phyloP scores from a whole-genome alignment of 2,888 invertebrate species.

The Drosophila paracracens region DNA sequence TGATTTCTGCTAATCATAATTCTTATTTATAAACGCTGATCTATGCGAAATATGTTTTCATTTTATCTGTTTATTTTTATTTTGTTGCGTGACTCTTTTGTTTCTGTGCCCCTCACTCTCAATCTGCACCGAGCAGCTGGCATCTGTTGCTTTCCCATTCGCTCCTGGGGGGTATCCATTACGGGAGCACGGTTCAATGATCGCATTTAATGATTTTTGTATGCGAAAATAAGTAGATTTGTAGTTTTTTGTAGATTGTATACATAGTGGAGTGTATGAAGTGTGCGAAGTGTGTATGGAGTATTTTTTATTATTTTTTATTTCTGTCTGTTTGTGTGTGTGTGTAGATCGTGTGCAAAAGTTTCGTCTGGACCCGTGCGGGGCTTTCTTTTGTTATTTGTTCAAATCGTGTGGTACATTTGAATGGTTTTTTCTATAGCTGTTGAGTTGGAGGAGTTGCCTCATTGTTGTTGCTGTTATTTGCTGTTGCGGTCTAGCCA shows the following conservation, averaged over 20 bases:
- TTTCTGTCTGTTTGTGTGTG: background rate
- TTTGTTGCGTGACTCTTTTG: constrained; percentile 21
- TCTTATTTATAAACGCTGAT: constrained; percentile 70
- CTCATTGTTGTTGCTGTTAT: constrained; percentile 30
- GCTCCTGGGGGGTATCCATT: constrained; percentile 42
- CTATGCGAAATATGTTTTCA: constrained; percentile 13
- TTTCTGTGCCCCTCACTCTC: constrained; percentile 3
- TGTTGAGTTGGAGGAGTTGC: constrained; percentile 63
- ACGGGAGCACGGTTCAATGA: constrained; percentile 69
- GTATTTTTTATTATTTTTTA: background rate
- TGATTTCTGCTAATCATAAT: constrained; percentile 63
- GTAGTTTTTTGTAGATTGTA: constrained; percentile 53
- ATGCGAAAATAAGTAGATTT: constrained; percentile 80
- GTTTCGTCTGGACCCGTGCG: constrained; percentile 68
- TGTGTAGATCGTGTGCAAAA: constrained; percentile 51
- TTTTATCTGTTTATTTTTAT: background rate
- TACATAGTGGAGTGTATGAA: constrained; percentile 21
- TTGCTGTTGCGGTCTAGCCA: constrained; percentile 43
- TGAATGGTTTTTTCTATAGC: constrained; percentile 47
- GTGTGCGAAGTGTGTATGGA: constrained; percentile 30
- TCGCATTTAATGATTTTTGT: constrained; percentile 80
- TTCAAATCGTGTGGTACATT: constrained; percentile 58
- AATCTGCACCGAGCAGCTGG: background rate
- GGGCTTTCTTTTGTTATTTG: constrained; percentile 76
- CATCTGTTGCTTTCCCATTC: constrained; percentile 6